Base-by-base conservation (phyloP, 92 coral and sea anemone genomes). In the Umimayanthus chanpuru region DNA sequence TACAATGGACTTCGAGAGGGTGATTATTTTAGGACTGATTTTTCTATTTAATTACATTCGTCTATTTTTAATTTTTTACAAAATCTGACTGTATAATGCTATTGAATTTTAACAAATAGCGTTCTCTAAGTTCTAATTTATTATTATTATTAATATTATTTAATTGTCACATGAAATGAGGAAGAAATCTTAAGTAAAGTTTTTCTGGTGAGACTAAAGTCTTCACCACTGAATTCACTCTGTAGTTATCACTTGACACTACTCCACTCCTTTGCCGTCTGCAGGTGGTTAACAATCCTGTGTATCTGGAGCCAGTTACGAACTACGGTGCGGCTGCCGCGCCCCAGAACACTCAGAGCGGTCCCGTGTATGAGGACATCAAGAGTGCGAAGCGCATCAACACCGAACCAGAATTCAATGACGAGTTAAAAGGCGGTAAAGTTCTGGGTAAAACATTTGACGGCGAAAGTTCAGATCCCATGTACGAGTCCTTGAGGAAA, bases 401-500 rank as follows among this genome's bases (percentile, higher is more conserved):
- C 85, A 36, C 5, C 0, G 32, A 40, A 26, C 53, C 36, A 41
- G 74, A n/a, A 1, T 61, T 39, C 2, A n/a, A 21, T 5, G 86
- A 4, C 38, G 76, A 65, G 26, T 21, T 36, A 3, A 65, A 65
- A 32, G 12, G 26, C 53, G 32, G 65, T 28, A 83, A 70, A 36
- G 39, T 30, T 28, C 78, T 68, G 21, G 87, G 78, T 44, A 83
- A 44, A 20, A 25, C 87, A 83, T 68, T 68, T 68, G 66, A 68
- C 25, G 58, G 43, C 64, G 53, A 18, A 49, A 50, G 40, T 83
- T 83, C 87, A 43, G 87, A 44, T 47, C 78, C 78, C 21, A 15
- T 70, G 44, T 83, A 83, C 77, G 87, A 83, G 8, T 83, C 87
- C 39, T 9, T 83, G 30, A 83, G 67, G 49, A 83, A 83, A 43